These are phyloP conservation scores for Galbula dea DNA, from an alignment of 2,113 vertebrate species.

Conservation along the genomic window DNA sequence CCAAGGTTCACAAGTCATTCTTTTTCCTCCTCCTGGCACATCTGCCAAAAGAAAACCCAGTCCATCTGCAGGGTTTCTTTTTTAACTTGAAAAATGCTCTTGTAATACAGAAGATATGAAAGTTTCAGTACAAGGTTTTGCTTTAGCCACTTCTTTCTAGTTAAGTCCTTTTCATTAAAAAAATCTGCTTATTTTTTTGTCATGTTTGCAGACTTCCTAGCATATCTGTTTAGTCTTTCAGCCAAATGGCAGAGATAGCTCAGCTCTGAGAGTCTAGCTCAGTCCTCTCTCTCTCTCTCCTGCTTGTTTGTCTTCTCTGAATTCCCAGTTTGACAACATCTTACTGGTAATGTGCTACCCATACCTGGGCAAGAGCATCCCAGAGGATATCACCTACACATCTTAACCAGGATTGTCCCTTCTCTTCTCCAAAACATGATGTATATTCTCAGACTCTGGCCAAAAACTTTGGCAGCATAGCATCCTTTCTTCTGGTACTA, in stretches of 20 bases:
- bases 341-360: background rate
- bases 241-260: background rate
- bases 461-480: background rate
- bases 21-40: background rate
- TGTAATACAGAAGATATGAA: background rate
- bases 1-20: background rate
- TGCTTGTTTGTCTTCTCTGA: background rate
- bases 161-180: background rate
- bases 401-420: background rate
- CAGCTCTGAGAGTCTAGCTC: background rate
- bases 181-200: background rate
- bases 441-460: background rate
- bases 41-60: background rate
- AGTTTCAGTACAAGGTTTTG: background rate
- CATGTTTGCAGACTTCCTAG: background rate
- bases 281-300: background rate
- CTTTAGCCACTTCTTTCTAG: background rate
- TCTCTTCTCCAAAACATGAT: background rate
- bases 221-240: background rate
- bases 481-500: fast-evolving
- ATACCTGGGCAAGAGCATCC: background rate
- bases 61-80: background rate
- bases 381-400: background rate
- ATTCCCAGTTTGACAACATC: background rate
- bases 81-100: background rate